phyloP scores from a whole-genome alignment of 1,140 invertebrate species.

The Argopecten irradians region DNA sequence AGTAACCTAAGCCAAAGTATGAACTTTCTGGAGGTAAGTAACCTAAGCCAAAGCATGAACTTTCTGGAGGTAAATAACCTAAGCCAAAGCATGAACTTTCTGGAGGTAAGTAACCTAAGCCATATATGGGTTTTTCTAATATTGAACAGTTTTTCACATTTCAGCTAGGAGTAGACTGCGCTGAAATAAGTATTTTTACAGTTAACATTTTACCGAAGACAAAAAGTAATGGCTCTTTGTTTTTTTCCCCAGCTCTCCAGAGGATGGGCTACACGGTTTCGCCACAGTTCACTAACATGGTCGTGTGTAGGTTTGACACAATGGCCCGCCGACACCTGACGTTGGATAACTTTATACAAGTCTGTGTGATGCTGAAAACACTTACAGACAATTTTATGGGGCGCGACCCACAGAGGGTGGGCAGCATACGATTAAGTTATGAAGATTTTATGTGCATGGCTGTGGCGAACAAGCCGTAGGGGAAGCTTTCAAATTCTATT shows the following conservation, averaged over 20 bases:
- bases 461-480: constrained; percentile 76
- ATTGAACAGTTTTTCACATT: background rate
- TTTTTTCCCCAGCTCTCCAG: constrained; percentile 81
- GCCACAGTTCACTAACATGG: constrained; percentile 85
- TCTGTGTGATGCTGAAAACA: constrained; percentile 90
- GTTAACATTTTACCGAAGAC: background rate
- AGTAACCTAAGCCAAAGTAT: no score
- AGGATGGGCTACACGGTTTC: constrained; percentile 94
- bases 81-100: no score
- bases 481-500: background rate
- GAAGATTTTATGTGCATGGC: constrained; percentile 90
- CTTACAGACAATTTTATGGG: constrained; percentile 89
- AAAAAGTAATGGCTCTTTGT: background rate
- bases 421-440: constrained; percentile 87
- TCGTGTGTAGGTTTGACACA: constrained; percentile 84
- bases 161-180: background rate
- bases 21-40: no score
- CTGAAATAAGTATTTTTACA: background rate
- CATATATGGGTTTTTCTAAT: background rate
- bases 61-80: no score
- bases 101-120: no score
- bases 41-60: no score
- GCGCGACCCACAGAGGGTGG: constrained; percentile 85
- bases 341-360: constrained; percentile 91
- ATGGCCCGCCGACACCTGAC: constrained; percentile 79